Evolutionary conservation across 2,888 invertebrate genomes (phyloP).

Genomic region (Aphelenchoides bicaudatus): DNA sequence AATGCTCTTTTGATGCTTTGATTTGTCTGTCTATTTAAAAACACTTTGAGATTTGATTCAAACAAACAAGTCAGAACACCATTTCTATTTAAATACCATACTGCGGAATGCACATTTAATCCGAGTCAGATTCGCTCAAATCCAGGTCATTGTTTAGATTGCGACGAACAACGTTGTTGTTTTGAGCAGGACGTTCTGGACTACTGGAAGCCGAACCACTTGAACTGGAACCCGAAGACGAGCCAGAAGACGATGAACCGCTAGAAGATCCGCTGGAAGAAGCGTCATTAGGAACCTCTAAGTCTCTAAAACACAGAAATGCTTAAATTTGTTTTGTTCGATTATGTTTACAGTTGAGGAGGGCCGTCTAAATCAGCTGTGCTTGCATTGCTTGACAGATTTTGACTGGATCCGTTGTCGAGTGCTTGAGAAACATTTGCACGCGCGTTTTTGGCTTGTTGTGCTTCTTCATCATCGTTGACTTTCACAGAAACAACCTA

Average conservation of each 20-base stretch:
- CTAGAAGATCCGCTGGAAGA: background rate
- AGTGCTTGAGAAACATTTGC: background rate
- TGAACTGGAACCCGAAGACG: slow-evolving; percentile 10
- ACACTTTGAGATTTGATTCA: no score
- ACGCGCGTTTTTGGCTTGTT: background rate
- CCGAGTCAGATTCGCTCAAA: slow-evolving; percentile 18
- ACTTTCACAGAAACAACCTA: slow-evolving; percentile 19
- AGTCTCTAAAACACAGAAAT: no score
- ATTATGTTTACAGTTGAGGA: no score
- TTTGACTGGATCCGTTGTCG: background rate
- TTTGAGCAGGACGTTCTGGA: background rate
- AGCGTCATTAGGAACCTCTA: slow-evolving; percentile 1
- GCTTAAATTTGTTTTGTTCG: no score
- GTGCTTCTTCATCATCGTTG: slow-evolving; percentile 12
- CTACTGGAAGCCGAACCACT: background rate
- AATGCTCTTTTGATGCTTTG: no score
- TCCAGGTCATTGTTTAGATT: slow-evolving; percentile 7
- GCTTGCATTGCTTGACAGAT: slow-evolving; percentile 12
- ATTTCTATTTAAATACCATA: no score
- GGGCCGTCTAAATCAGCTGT: slow-evolving; percentile 7
- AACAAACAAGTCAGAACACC: no score
- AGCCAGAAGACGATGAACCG: background rate
- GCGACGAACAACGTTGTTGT: background rate
- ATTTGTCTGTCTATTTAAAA: no score
- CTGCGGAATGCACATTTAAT: no score